Base-by-base conservation (phyloP, 2,888 invertebrate genomes). In the Agapostemon virescens region DNA sequence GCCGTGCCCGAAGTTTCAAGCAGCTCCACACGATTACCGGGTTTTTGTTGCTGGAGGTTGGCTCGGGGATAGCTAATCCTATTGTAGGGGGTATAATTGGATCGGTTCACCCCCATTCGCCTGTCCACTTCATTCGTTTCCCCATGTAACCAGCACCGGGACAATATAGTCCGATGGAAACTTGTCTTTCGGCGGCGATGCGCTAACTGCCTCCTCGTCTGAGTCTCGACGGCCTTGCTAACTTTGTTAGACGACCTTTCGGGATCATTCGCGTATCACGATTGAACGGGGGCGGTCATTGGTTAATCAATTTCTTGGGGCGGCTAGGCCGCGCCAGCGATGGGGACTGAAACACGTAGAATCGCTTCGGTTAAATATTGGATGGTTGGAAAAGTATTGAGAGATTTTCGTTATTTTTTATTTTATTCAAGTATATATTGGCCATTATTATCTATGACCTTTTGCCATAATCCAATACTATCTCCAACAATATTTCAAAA, bases 81-180 rank as follows among this genome's bases (percentile, higher is more conserved):
- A 88, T 89, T 89, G 89, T 87, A 87, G 84, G 83, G 85, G 85
- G 84, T 84, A 87, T 88, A 88, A 88, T 88, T 88, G 89, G 88
- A 88, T 88, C 85, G 87, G 85, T 85, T 85, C 86, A 82, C 84
- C 85, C 81, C 75, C 52, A 2, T 58, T 58, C 23, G 26, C 33
- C 82, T 84, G 88, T 88, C 88, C 88, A 86, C 85, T 86, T 85
- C 84, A 72, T 87, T 87, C 84, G 85, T 84, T 79, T 82, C 80
- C 82, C 85, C 83, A 81, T 81, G 78, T 77, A 82, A 83, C 77
- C 45, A n/a, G 45, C 45, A 45, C 45, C 84, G 68, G 84, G 82
- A 84, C 87, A 83, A 88, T 88, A 85, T 79, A 88, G 85, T 71
- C 77, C 40, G 81, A 81, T 86, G 86, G 84, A 79, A 79, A 82